Evolutionary conservation across 2,888 invertebrate genomes (phyloP).

Genomic region (Torymus tubicola): DNA sequence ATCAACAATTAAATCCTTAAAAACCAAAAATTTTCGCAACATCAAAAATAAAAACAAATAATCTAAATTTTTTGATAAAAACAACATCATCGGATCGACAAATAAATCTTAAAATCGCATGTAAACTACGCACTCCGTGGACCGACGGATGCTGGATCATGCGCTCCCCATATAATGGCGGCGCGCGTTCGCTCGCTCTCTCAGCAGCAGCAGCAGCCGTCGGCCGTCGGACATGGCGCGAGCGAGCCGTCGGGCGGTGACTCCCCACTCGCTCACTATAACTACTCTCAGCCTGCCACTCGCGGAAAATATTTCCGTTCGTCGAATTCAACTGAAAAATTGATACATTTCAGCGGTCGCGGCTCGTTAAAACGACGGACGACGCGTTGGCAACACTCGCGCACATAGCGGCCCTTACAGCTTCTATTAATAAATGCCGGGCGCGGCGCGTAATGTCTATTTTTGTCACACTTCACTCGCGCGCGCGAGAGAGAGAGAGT

Average conservation of each 20-base stretch:
- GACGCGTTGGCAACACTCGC: conserved; percentile 64
- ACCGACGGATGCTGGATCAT: conserved; percentile 49
- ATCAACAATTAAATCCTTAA: too few species aligned
- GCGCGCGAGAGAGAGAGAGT: background rate
- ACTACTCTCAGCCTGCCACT: conserved; percentile 53
- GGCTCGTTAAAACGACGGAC: conserved; percentile 72
- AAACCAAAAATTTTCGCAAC: too few species aligned
- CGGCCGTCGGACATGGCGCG: conserved; percentile 74
- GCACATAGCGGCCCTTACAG: conserved; percentile 56
- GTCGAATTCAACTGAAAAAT: conserved; percentile 70
- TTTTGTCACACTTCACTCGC: conserved; percentile 62
- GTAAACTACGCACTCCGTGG: too few species aligned
- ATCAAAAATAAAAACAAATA: too few species aligned
- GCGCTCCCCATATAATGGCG: conserved; percentile 57
- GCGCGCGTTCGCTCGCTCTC: conserved; percentile 16
- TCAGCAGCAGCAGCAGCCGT: conserved; percentile 65
- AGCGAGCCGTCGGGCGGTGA: conserved; percentile 55
- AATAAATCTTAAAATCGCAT: background rate
- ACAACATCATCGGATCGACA: background rate
- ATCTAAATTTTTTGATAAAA: background rate
- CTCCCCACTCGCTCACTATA: too few species aligned
- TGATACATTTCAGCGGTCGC: conserved; percentile 71
- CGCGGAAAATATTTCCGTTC: conserved; percentile 64
- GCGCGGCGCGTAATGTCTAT: conserved; percentile 60
- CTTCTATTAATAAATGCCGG: conserved; percentile 68